These are phyloP conservation scores for Neomonachus schauinslandi DNA, from an alignment of 2,113 vertebrate species.

Conservation along the genomic window DNA sequence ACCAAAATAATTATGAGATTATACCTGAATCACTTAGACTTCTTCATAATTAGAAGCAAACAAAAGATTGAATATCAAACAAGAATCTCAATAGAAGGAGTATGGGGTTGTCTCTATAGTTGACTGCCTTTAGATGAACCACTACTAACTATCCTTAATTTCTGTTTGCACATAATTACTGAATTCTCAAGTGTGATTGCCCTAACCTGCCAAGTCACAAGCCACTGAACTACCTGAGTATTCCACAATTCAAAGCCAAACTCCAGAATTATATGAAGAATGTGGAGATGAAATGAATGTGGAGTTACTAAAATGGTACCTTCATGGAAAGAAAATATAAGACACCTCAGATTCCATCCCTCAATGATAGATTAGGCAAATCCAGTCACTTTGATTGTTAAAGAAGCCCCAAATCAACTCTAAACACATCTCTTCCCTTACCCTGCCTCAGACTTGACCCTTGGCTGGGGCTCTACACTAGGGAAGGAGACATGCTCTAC, in stretches of 20 bases:
- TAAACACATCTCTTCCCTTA: not conserved
- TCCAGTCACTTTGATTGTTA: not conserved
- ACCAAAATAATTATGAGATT: not conserved
- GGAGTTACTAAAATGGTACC: not conserved
- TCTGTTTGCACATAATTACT: not conserved
- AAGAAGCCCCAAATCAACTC: not conserved
- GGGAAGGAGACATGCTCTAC: not conserved
- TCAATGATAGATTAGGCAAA: not conserved
- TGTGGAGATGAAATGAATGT: not conserved
- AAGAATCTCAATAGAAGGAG: not conserved
- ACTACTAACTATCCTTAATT: not conserved
- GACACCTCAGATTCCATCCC: not conserved
- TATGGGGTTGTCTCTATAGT: not conserved
- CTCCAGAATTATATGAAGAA: not conserved
- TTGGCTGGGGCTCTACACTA: not conserved
- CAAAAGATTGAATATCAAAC: not conserved
- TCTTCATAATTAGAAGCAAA: not conserved
- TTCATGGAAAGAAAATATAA: not conserved
- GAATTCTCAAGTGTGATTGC: not conserved
- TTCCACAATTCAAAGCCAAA: not conserved
- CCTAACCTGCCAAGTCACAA: not conserved
- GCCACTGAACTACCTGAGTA: not conserved
- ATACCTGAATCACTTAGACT: not conserved
- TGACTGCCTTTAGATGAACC: not conserved
- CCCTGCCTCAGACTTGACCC: not conserved